phyloP scores from a whole-genome alignment of 1,140 invertebrate genomes.

The Danaus plexippus region DNA sequence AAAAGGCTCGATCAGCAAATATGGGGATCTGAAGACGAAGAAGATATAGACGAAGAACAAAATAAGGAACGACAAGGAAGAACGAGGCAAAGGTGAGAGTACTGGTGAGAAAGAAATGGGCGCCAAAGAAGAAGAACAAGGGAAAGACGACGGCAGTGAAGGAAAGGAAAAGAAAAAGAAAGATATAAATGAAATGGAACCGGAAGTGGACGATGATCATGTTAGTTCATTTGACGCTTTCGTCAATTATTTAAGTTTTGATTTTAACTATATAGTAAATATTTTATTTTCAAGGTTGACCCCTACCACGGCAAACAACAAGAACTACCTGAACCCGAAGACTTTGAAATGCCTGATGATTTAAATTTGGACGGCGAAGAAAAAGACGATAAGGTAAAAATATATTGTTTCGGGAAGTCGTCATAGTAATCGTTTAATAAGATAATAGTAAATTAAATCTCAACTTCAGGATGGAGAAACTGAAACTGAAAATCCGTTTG shows the following conservation, averaged over 20 bases:
- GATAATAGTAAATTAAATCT: constrained; percentile 5
- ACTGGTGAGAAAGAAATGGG: constrained; percentile 78
- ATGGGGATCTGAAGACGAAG: constrained; percentile 90
- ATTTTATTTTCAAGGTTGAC: constrained; percentile 73
- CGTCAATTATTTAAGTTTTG: too few species aligned
- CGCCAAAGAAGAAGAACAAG: constrained; percentile 79
- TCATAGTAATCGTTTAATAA: constrained; percentile 5
- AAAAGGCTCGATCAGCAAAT: constrained; percentile 81
- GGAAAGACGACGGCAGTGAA: constrained; percentile 74
- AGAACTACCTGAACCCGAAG: constrained; percentile 83
- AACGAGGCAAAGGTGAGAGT: constrained; percentile 64
- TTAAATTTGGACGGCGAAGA: constrained; percentile 87
- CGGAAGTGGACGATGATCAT: constrained; percentile 85
- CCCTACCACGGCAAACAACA: constrained; percentile 86
- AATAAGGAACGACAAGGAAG: constrained; percentile 76
- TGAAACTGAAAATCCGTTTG: constrained; percentile 84
- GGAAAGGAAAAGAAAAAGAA: constrained; percentile 75
- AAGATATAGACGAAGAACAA: constrained; percentile 76
- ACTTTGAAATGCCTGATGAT: constrained; percentile 88
- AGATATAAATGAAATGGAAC: constrained; percentile 84
- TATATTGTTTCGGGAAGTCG: background rate
- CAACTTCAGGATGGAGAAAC: constrained; percentile 71
- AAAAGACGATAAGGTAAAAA: constrained; percentile 65
- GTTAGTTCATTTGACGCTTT: constrained; percentile 31
- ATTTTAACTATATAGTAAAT: constrained; percentile 5